Percentiles rank a stretch among this genome's conserved stretches.
These are phyloP conservation scores for Mycetomoellerius zeteki DNA, from an alignment of 1,140 invertebrate genomes.

Conservation along the genomic window DNA sequence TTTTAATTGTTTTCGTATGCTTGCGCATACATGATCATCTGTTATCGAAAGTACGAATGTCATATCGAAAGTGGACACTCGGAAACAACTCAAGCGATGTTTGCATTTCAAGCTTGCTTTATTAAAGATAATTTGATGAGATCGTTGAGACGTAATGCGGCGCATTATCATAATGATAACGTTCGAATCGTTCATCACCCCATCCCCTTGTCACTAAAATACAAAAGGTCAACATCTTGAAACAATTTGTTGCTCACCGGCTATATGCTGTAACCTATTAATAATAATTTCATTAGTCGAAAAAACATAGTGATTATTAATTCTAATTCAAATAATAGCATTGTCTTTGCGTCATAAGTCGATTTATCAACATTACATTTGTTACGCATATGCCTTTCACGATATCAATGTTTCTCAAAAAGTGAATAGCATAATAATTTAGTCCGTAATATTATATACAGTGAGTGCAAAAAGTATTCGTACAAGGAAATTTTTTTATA, in stretches of 20 bases:
- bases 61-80: background rate
- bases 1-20: background rate
- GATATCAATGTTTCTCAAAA: slow-evolving; percentile 40
- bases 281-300: slow-evolving; percentile 50
- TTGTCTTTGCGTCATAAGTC: slow-evolving; percentile 13
- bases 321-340: slow-evolving; percentile 64
- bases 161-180: slow-evolving; percentile 53
- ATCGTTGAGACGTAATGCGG: slow-evolving; percentile 11
- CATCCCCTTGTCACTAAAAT: background rate
- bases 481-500: no score
- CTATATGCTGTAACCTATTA: background rate
- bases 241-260: background rate
- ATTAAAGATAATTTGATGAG: slow-evolving; percentile 52
- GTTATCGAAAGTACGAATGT: background rate
- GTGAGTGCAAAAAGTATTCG: no score
- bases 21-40: background rate
- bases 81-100: background rate
- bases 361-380: slow-evolving; percentile 31
- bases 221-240: background rate
- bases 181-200: background rate
- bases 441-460: background rate
- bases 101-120: slow-evolving; percentile 2
- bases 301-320: slow-evolving; percentile 53
- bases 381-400: slow-evolving; percentile 11
- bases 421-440: background rate